Conservation (phyloP, 2,797 vertebrate genomes). For the Sebastes minor region DNA sequence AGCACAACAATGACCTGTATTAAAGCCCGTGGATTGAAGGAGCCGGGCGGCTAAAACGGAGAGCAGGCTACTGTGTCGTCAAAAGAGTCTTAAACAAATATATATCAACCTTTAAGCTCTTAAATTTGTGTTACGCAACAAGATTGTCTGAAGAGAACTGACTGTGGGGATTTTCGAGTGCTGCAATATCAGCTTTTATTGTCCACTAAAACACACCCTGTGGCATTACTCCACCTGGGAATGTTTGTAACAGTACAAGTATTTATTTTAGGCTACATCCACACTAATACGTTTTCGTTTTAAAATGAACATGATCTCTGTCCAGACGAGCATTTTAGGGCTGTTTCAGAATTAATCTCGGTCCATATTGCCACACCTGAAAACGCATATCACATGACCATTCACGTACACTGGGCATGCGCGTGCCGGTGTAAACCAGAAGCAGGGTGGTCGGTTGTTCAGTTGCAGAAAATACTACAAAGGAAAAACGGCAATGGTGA, state of each 20-base stretch:
- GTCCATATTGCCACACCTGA: too few species aligned
- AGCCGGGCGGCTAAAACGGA: not conserved
- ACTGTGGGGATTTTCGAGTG: not conserved
- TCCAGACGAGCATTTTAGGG: too few species aligned
- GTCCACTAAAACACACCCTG: not conserved
- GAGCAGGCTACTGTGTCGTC: not conserved
- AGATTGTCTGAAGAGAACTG: not conserved
- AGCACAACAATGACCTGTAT: slow-evolving; percentile 22
- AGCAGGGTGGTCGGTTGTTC: too few species aligned
- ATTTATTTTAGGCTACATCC: not conserved
- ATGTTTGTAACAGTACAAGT: not conserved
- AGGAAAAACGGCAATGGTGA: too few species aligned
- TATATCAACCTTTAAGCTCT: not conserved
- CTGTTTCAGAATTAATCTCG: too few species aligned
- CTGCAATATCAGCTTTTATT: not conserved
- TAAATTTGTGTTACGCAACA: not conserved
- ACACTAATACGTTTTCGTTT: too few species aligned
- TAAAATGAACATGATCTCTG: too few species aligned
- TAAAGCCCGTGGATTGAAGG: not conserved
- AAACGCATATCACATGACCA: too few species aligned
- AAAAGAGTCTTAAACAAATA: not conserved
- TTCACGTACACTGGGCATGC: too few species aligned
- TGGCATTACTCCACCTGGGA: not conserved
- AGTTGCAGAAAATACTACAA: too few species aligned
- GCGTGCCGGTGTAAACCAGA: too few species aligned